Percentiles rank a stretch among this genome's conserved stretches.
phyloP scores from a whole-genome alignment of 2,113 vertebrate species.

The Plotosus lineatus region DNA sequence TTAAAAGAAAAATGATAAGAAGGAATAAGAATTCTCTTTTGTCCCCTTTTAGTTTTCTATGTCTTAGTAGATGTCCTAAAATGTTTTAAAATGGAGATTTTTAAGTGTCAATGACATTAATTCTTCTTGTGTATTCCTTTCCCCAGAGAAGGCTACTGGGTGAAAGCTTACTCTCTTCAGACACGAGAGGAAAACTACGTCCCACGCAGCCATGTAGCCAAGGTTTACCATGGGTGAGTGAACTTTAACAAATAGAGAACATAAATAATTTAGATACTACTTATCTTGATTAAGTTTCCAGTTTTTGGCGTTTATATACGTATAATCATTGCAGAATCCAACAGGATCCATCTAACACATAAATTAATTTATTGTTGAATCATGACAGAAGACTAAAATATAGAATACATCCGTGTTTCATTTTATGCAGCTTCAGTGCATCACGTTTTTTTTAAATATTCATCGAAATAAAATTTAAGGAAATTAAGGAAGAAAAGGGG shows the following conservation, averaged over 20 bases:
- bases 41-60: not conserved
- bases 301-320: not conserved
- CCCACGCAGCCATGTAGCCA: constrained; percentile 78
- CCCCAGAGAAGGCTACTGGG: constrained; percentile 81
- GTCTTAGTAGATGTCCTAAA: too few species aligned
- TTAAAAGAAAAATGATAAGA: not conserved
- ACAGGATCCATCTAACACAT: not conserved
- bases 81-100: not conserved
- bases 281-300: not conserved
- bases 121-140: not conserved
- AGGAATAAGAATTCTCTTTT: not conserved
- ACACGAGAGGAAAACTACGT: constrained; percentile 83
- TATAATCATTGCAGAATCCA: not conserved
- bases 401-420: not conserved
- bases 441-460: too few species aligned
- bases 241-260: not conserved
- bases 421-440: too few species aligned
- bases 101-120: not conserved
- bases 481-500: too few species aligned
- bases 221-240: constrained; percentile 83
- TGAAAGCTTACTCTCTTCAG: constrained; percentile 78
- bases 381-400: not conserved
- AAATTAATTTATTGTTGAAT: not conserved
- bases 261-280: not conserved
- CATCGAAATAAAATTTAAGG: too few species aligned